Base-by-base conservation (phyloP, 2,888 invertebrate species). In the Andrena dorsata region DNA sequence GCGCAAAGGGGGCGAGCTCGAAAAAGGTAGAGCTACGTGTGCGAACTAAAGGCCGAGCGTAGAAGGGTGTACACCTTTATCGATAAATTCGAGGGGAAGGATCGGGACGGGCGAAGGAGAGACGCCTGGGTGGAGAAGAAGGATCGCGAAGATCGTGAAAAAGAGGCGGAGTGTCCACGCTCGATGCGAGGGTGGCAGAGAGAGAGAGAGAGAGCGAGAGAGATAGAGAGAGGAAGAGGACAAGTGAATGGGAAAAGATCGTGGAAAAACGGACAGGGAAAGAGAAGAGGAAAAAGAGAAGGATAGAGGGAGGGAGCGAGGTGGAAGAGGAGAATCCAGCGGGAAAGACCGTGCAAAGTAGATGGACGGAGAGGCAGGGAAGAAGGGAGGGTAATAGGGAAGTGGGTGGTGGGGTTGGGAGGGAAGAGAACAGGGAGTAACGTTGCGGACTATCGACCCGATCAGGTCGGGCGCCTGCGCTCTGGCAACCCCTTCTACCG, bases 361-460 rank as follows among this genome's bases (percentile, higher is more conserved):
- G 49, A 64, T 8, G 47, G 65, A 76, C 51, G 66, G 65, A 60
- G n/a, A 41, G 56, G 70, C 65, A 73, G 53, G 53, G 58, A 30
- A n/a, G 35, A 13, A 41, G 61, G 60, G 65, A 69, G 16, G 47
- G 64, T 60, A 64, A 60, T 28, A 47, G 30, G 30, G 63, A 60
- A 16, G 28, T 20, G 26, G 26, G n/a, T 30, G n/a, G 32, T 23
- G 64, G 64, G 20, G 56, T 23, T 23, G 56, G 23, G 71, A 72
- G 80, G 71, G 76, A 63, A 80, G 71, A 72, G 77, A 81, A 82
- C 80, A 86, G 86, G 84, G 82, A 81, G 78, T 79, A 88, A 86
- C 86, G 89, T 88, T 93, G 93, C 93, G 93, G 93, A 93, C 92
- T 93, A 93, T 93, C 93, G 93, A 93, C 92, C 93, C 91, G 90